Base-by-base conservation (phyloP, 2,888 invertebrate genomes). In the Lasioglossum pauxillum region DNA sequence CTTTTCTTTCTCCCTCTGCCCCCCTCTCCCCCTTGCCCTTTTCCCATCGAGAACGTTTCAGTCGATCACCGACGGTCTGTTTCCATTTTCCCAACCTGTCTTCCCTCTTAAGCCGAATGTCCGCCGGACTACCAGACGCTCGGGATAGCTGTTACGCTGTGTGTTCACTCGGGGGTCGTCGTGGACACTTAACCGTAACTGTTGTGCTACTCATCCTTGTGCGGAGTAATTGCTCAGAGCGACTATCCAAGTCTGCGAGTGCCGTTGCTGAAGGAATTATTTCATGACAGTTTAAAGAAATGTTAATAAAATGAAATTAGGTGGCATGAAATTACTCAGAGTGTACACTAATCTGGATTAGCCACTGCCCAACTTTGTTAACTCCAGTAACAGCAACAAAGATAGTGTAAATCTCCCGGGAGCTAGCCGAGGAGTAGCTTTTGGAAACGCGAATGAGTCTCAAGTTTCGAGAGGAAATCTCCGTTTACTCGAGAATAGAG, bases 1-100 rank as follows among this genome's bases (percentile, higher is more conserved):
- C 71, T 84, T 87, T 86, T 78, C 88, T 85, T 86, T 82, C 82
- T 83, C 78, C 74, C 81, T 75, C 80, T 75, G 71, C 75, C 80
- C 69, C 35, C 80, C 78, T 79, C 27, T 69, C 72, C 64, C 64
- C 53, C 76, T 71, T 46, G 31, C 82, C 38, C 72, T 81, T 84
- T 57, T 75, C 60, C 78, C 60, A 53, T 44, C 72, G 35, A 5
- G 38, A 14, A 78, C 71, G 75, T 86, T 80, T 85, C 75, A 69
- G 49, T 49, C 86, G 77, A 83, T 83, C 86, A 75, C 82, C 82
- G 78, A 83, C 80, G 76, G 80, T 86, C 85, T 85, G 82, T 78
- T 77, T 84, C 84, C 75, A 38, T 44, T 78, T 80, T 78, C 80
- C 53, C 69, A 41, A n/a, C 72, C 75, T 57, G 69, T 64, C 38